Evolutionary conservation across 2,888 invertebrate genomes (phyloP), one percentile per base, ranked within the genome.

Genomic region (Platycnemis pennipes): DNA sequence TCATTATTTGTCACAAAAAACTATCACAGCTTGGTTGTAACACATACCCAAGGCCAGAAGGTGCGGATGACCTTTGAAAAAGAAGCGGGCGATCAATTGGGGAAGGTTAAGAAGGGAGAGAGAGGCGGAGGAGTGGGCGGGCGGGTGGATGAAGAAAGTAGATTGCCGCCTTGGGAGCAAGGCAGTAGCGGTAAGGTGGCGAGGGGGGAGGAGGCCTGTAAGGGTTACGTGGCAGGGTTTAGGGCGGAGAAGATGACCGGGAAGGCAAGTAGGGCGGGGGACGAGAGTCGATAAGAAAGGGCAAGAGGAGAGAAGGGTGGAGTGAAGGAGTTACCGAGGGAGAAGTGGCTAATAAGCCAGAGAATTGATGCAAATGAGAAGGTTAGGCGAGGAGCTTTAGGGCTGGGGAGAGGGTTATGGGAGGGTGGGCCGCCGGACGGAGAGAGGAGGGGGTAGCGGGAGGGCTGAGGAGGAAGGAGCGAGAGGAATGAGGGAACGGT

Each of bases 331-430:
- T 89, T 86, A 88, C 91, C 87, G 94, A 53, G 63, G 94, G 94
- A 88, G 94, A 89, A 94, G 88, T 94, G 89, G 94, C 95, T 95
- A 95, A 95, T 94, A 94, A 53, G 94, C 94, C 88, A 63, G 45
- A 94, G 94, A 95, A 94, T 89, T 42, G 94, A 94, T 85, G 89
- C 94, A 88, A 86, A 89, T 94, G 94, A 94, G 94, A 94, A 91
- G 56, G 86, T 88, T 89, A 94, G 95, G 94, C 94, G 95, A 95
- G 95, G 95, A 95, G 95, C 95, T 95, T 87, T 46, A 94, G 88
- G 95, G 95, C 95, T 95, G 95, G 95, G 95, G 95, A 91, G 94
- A 94, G 89, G 95, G 95, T 95, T 95, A 95, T 95, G 95, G 95
- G 94, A 94, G 91, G 89, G 94, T 94, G 94, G 94, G 94, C 94